Evolutionary conservation across 1,140 invertebrate genomes (phyloP).

Genomic region (Anoplolepis gracilipes): DNA sequence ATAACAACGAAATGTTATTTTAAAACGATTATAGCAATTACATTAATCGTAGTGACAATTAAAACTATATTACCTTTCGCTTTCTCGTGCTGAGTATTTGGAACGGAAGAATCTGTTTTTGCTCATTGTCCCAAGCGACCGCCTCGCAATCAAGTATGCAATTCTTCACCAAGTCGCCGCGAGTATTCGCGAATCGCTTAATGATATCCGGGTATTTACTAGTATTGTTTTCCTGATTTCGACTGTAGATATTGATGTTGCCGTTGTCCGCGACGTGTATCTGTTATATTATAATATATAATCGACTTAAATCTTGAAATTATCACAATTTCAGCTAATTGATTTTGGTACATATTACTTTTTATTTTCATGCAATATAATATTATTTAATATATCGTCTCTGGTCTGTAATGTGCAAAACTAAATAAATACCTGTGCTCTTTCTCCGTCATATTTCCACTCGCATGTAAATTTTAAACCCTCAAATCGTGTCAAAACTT

Average conservation of each 20-base stretch:
- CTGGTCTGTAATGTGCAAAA: not conserved
- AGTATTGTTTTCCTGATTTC: slow-evolving; percentile 99
- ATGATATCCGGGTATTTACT: slow-evolving; percentile 99
- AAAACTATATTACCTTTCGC: slow-evolving; percentile 90
- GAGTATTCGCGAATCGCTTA: slow-evolving; percentile 88
- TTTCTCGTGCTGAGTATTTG: slow-evolving; percentile 98
- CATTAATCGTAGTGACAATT: slow-evolving; percentile 18
- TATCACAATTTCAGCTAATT: not conserved
- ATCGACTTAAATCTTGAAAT: slow-evolving; percentile 25
- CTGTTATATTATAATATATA: slow-evolving; percentile 80
- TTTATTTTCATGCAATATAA: not conserved
- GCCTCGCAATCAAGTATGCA: slow-evolving; percentile 99
- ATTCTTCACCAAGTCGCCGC: slow-evolving; percentile 89
- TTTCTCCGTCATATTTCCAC: slow-evolving; percentile 99
- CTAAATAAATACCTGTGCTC: slow-evolving; percentile 93
- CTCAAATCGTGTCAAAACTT: slow-evolving; percentile 97
- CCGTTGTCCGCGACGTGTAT: slow-evolving; percentile 92
- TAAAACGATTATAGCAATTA: not conserved
- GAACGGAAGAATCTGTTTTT: slow-evolving; percentile 97
- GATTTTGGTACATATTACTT: not conserved
- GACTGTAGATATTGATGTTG: slow-evolving; percentile 94
- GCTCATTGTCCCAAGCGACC: slow-evolving; percentile 97
- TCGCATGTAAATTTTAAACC: slow-evolving; percentile 98
- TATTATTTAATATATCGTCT: not conserved
- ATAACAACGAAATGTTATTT: slow-evolving; percentile 52